phyloP scores from a whole-genome alignment of 2,888 invertebrate species.

The Cyclophora punctaria region DNA sequence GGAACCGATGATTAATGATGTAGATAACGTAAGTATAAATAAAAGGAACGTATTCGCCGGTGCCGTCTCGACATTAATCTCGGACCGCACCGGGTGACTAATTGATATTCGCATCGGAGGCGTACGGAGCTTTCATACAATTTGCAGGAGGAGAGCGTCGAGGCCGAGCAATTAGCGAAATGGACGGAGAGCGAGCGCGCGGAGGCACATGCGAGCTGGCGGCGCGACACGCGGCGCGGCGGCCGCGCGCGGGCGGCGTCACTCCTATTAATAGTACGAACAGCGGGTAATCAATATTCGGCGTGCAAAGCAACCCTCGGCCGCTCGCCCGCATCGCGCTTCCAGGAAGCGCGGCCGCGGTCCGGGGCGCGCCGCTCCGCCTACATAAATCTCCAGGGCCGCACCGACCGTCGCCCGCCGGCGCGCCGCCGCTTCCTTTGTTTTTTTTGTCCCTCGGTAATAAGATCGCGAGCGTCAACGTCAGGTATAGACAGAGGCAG shows the following conservation, averaged over 20 bases:
- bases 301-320: constrained; percentile 41
- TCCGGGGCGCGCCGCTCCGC: constrained; percentile 55
- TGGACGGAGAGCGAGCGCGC: constrained; percentile 47
- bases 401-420: constrained; percentile 31
- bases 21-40: no score
- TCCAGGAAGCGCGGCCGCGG: constrained; percentile 50
- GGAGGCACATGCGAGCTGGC: constrained; percentile 25
- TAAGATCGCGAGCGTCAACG: constrained; percentile 66
- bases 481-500: constrained; percentile 55
- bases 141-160: constrained; percentile 20
- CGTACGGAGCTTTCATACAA: constrained; percentile 18
- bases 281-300: constrained; percentile 63
- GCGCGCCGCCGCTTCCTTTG: constrained; percentile 52
- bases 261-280: constrained; percentile 59
- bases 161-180: constrained; percentile 55
- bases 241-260: constrained; percentile 19
- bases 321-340: constrained; percentile 47
- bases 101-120: constrained; percentile 10
- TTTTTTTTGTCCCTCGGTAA: constrained; percentile 56
- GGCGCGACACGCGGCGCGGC: constrained; percentile 31
- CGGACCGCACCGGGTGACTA: constrained; percentile 6
- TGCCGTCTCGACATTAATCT: constrained; percentile 4
- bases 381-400: constrained; percentile 63
- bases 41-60: no score
- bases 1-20: background rate